Evolutionary conservation across 2,888 invertebrate species (phyloP), one percentile per base, ranked within the genome.

Genomic region (Toxonevra muliebris): DNA sequence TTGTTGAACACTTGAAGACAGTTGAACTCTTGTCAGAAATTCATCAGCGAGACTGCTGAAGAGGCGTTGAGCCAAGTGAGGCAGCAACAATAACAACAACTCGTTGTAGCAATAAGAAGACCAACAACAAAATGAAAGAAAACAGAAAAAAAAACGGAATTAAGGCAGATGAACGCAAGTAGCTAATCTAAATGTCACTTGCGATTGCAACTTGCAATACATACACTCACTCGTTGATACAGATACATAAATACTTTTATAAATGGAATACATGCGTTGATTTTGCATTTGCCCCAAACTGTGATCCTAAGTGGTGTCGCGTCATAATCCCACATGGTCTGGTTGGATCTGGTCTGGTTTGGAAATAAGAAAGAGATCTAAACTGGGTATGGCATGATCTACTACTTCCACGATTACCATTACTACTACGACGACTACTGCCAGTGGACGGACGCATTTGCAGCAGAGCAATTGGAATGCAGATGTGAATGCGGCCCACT

Each of bases 251-350:
- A 2, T n/a, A 17, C 10, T 12, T 13, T 40, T 15, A 53, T 10
- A 17, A 58, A 65, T 61, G 53, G 53, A 20, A 11, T 41, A 59
- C 48, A 48, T 45, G 19, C 20, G 63, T 52, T 43, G 52, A 48
- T 55, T 68, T 68, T 53, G 65, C 66, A 61, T 67, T 70, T 63
- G 67, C 65, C 50, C 64, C 69, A 72, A 68, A 71, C 69, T 69
- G 65, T 71, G 75, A 57, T 64, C 73, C 74, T 76, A 73, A 76
- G 78, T 77, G 77, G 73, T 74, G 76, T 71, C 75, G 75, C 76
- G 74, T 78, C 79, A 76, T 76, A 78, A 79, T 76, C 80, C 80
- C 81, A 81, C 80, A 79, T 76, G 76, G 76, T 69, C 60, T 61
- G 59, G 60, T 55, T 41, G 61, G 58, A 76, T 69, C 60, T 61